These are phyloP conservation scores for Phytoseiulus persimilis DNA, from an alignment of 2,888 invertebrate species.

Conservation along the genomic window DNA sequence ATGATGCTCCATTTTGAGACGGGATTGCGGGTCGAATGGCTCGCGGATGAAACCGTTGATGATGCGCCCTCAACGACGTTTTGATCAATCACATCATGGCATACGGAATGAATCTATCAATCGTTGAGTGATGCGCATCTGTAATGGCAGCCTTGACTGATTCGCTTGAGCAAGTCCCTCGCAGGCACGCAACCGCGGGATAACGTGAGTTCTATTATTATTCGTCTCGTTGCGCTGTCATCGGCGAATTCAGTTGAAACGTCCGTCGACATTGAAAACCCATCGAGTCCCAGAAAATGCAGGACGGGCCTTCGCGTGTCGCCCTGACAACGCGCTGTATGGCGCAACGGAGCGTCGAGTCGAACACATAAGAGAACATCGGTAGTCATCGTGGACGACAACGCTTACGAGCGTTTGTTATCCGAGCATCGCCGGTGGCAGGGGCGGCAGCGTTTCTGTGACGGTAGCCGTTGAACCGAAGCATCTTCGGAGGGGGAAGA, in stretches of 20 bases:
- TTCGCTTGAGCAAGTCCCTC: neutral
- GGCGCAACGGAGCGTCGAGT: neutral
- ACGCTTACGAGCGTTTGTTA: neutral
- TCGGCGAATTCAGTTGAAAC: neutral
- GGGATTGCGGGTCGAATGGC: no score
- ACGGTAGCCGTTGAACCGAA: neutral
- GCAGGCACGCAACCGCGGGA: neutral
- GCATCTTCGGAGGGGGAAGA: neutral
- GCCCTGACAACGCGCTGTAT: neutral
- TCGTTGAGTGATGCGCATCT: neutral
- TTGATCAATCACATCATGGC: no score
- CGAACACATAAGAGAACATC: neutral
- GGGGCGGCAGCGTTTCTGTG: neutral
- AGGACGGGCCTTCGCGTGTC: neutral
- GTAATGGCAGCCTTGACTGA: neutral
- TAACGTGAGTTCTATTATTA: neutral
- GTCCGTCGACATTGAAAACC: neutral
- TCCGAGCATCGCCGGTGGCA: neutral
- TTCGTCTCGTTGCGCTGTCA: neutral
- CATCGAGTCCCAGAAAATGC: neutral
- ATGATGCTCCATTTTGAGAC: no score
- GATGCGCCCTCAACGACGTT: no score
- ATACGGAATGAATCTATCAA: neutral
- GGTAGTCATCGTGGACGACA: neutral
- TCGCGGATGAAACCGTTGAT: no score